These are phyloP conservation scores for Lamellibrachia satsuma DNA, from an alignment of 2,888 invertebrate genomes.

Conservation along the genomic window DNA sequence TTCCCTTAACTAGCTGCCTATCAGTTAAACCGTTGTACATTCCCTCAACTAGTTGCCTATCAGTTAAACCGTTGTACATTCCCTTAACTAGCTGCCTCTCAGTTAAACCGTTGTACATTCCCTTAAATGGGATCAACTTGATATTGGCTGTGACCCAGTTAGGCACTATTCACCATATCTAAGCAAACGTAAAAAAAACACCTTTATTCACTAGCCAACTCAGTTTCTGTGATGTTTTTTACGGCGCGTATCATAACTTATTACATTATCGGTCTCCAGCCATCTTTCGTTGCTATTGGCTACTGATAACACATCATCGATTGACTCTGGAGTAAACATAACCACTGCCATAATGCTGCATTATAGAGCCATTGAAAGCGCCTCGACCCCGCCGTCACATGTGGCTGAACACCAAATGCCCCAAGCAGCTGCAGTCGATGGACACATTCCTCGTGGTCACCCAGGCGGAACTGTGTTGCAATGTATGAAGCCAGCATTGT, in stretches of 20 bases:
- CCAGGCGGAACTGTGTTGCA: background rate
- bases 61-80: background rate
- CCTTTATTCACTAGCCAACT: background rate
- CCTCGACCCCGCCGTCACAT: background rate
- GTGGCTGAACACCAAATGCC: background rate
- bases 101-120: background rate
- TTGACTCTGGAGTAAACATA: background rate
- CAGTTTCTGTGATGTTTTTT: background rate
- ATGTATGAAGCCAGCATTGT: background rate
- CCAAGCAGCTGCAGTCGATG: background rate
- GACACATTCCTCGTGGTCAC: background rate
- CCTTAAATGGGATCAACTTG: background rate
- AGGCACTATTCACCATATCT: background rate
- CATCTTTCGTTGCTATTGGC: background rate
- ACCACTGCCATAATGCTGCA: background rate
- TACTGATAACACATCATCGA: background rate
- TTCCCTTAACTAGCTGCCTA: background rate
- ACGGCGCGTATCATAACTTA: background rate
- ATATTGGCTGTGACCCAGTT: background rate
- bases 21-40: no score
- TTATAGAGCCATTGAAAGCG: background rate
- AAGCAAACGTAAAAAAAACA: background rate
- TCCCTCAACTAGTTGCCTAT: background rate
- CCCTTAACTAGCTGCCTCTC: background rate
- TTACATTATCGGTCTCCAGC: background rate